These are phyloP conservation scores for Sepiola atlantica DNA, from an alignment of 2,888 invertebrate genomes.

Conservation along the genomic window DNA sequence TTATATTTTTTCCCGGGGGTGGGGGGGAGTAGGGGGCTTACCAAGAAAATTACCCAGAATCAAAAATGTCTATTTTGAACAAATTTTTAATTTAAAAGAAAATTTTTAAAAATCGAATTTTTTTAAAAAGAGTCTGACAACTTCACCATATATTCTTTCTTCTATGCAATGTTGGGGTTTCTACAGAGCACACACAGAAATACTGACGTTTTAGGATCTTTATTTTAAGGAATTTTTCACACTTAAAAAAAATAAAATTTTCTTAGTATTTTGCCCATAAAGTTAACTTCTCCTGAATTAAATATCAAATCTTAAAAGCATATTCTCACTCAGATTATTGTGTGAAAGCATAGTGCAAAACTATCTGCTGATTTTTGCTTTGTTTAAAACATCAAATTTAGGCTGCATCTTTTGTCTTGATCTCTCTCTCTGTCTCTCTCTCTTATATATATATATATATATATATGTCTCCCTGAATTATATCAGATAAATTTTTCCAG, in stretches of 20 bases:
- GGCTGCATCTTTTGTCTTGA: background rate
- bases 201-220: background rate
- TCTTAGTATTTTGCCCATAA: background rate
- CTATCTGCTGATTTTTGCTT: constrained; percentile 5
- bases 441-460: too few relatives aligned
- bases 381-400: constrained; percentile 24
- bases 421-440: too few relatives aligned
- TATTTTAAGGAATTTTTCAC: background rate
- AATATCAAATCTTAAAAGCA: background rate
- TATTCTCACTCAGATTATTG: background rate
- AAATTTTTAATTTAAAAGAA: background rate
- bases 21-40: too few relatives aligned
- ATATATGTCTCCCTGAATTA: too few relatives aligned
- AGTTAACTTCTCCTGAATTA: background rate
- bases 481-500: too few relatives aligned
- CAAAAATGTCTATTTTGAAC: background rate
- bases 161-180: background rate
- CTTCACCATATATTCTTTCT: background rate
- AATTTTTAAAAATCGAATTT: background rate
- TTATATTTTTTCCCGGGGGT: too few relatives aligned
- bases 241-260: too few relatives aligned
- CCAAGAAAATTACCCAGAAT: background rate
- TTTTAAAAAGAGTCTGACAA: too few relatives aligned
- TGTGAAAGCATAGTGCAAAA: background rate
- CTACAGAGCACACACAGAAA: background rate